A percentile compares a stretch with the other conserved stretches of the same genome.
These are phyloP conservation scores for Megamerina dolium DNA, from an alignment of 2,888 invertebrate species.

Conservation along the genomic window DNA sequence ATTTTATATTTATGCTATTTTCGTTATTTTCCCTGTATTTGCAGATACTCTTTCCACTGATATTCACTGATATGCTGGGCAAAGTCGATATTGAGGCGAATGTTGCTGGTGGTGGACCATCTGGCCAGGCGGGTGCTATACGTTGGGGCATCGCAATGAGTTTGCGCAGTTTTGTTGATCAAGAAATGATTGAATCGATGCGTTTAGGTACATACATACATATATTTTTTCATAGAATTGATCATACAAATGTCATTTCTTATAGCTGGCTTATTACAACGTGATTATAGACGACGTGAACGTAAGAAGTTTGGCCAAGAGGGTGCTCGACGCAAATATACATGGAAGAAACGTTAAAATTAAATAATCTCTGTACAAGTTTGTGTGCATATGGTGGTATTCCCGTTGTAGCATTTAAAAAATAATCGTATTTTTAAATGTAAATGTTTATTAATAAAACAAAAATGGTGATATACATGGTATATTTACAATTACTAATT, in stretches of 20 bases:
- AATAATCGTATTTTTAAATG: no score
- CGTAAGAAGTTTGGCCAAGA: slow-evolving; percentile 90
- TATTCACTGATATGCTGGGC: slow-evolving; percentile 68
- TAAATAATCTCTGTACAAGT: not conserved
- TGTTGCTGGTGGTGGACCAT: slow-evolving; percentile 65
- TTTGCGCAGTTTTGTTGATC: slow-evolving; percentile 74
- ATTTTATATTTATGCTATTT: no score
- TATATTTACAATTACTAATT: no score
- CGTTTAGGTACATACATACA: slow-evolving; percentile 60
- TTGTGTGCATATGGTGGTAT: no score
- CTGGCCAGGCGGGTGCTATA: slow-evolving; percentile 83
- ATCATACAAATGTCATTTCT: not conserved
- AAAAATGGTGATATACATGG: no score
- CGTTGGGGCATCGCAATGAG: slow-evolving; percentile 83
- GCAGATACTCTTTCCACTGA: slow-evolving; percentile 76
- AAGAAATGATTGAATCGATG: slow-evolving; percentile 73
- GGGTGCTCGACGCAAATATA: slow-evolving; percentile 82
- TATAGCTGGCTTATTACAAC: slow-evolving; percentile 76
- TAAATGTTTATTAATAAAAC: no score
- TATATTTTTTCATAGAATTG: not conserved
- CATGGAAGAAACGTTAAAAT: slow-evolving; percentile 85
- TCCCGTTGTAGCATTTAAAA: no score
- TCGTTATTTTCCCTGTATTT: no score
- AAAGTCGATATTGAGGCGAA: slow-evolving; percentile 79
- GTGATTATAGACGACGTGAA: slow-evolving; percentile 71